Percentiles rank a stretch among this genome's conserved stretches.
Conservation (phyloP, 2,888 invertebrate species). For the Agrotis ipsilon region DNA sequence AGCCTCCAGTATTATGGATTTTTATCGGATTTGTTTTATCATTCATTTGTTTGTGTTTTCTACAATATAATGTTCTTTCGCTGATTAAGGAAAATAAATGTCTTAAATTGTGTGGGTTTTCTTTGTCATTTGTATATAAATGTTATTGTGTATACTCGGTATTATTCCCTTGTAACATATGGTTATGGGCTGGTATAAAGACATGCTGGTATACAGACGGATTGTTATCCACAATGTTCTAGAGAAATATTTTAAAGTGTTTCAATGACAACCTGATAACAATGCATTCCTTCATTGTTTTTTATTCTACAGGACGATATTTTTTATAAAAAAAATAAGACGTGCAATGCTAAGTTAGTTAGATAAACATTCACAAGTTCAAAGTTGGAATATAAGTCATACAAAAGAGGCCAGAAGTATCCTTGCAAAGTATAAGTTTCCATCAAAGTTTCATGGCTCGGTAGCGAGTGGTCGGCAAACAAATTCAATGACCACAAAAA, state of each 20-base stretch:
- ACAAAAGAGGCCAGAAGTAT: constrained; percentile 74
- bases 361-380: constrained; percentile 66
- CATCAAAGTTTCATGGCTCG: constrained; percentile 80
- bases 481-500: constrained; percentile 86
- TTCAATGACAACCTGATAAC: neutral
- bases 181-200: constrained; percentile 4
- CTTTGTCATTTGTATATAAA: neutral
- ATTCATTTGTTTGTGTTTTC: constrained; percentile 40
- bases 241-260: no score
- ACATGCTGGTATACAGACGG: no score
- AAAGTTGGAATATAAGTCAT: constrained; percentile 76
- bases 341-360: constrained; percentile 61
- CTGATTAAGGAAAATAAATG: constrained; percentile 1
- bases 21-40: constrained; percentile 54
- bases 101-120: neutral
- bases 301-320: no score
- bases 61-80: constrained; percentile 27
- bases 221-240: no score
- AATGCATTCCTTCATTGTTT: neutral
- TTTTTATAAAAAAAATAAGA: constrained; percentile 7
- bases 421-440: constrained; percentile 78
- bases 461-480: constrained; percentile 83
- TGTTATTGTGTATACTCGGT: neutral
- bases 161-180: constrained; percentile 11
- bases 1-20: constrained; percentile 54